Base-by-base conservation (phyloP, 2,113 vertebrate genomes). In the Tyrannus savana region DNA sequence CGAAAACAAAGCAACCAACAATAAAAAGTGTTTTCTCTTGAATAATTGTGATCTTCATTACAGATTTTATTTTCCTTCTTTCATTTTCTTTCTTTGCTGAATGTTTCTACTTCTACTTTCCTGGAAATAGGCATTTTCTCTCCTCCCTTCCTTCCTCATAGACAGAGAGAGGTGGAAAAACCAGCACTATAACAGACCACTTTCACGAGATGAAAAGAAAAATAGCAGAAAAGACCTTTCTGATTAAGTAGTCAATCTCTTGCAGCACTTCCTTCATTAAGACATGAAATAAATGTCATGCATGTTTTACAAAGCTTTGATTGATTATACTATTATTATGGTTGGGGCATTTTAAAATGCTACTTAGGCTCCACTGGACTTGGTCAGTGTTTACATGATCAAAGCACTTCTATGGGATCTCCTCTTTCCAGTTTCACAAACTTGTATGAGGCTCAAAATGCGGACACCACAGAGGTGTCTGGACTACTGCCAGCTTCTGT, bases 1-100 rank as follows among this genome's bases (percentile, higher is more conserved):
- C 42, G 63, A 7, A 15, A 41, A 12, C 39, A 7, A 1, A 0
- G 9, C 2, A 0, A 59, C 5, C 16, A 75, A 12, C 2, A 19
- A 73, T 73, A 52, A 75, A 80, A 69, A 64, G 44, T 7, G 7
- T 63, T 82, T 92, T 72, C 22, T 69, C 18, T 42, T 79, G 22
- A 64, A 42, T 46, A 84, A 19, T 46, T 55, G 15, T 41, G 31
- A 53, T 78, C 28, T 75, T 81, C 41, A 30, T 44, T 37, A 46
- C 21, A 39, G 62, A 68, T 33, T 75, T 78, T 41, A 31, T 72
- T 89, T 93, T 46, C 33, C 6, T 18, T 83, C 46, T 91, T 79
- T 53, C 2, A 39, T 19, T 0, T 0, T 66, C 46, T 66, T 52
- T 52, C 8, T 16, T 53, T 90, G 15, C 7, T 68, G 44, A 63